Percentiles rank a stretch among this genome's conserved stretches.
These are phyloP conservation scores for Choristoneura rosaceana DNA, from an alignment of 2,888 invertebrate species.

Conservation along the genomic window DNA sequence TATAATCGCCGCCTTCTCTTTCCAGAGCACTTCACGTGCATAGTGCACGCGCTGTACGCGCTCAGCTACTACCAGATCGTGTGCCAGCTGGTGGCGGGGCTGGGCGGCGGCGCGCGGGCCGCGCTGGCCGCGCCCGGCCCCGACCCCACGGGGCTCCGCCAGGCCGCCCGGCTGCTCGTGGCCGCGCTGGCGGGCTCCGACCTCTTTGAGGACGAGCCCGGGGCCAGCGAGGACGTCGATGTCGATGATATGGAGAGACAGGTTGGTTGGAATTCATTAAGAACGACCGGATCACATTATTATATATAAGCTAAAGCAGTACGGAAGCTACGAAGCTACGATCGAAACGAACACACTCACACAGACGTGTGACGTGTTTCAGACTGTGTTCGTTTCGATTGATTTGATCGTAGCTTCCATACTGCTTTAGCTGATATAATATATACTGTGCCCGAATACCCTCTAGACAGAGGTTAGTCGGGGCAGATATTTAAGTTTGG, in stretches of 20 bases:
- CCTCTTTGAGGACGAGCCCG: conserved; percentile 86
- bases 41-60: conserved; percentile 95
- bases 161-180: conserved; percentile 64
- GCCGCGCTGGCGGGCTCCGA: conserved; percentile 74
- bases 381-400: too few species aligned
- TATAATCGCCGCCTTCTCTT: not conserved
- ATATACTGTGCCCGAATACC: too few species aligned
- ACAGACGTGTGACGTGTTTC: too few species aligned
- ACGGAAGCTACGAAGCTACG: too few species aligned
- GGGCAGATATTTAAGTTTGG: too few species aligned
- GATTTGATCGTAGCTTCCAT: too few species aligned
- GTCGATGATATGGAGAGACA: conserved; percentile 70
- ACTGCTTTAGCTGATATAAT: too few species aligned
- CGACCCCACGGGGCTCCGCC: conserved; percentile 48
- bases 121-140: conserved; percentile 62
- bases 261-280: too few species aligned
- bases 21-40: conserved; percentile 94
- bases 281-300: too few species aligned
- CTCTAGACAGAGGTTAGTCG: too few species aligned
- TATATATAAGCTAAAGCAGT: too few species aligned
- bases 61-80: conserved; percentile 95
- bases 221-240: conserved; percentile 52
- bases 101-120: conserved; percentile 87
- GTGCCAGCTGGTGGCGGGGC: conserved; percentile 90
- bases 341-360: too few species aligned